These are phyloP conservation scores for Magallana gigas DNA, from an alignment of 1,140 invertebrate genomes.

Conservation along the genomic window DNA sequence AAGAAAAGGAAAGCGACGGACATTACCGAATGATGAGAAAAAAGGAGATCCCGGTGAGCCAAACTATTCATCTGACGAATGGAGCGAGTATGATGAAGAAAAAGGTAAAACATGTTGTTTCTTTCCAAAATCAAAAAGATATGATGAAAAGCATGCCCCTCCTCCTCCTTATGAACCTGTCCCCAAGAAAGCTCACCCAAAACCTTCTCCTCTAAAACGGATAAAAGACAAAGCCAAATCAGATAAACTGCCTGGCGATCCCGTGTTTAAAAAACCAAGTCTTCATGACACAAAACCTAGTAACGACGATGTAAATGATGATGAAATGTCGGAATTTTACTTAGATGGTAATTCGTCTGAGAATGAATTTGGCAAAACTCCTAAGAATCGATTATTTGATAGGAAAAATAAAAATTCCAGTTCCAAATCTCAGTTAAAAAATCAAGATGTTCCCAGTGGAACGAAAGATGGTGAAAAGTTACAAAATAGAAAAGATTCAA, in stretches of 20 bases:
- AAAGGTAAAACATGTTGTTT: neutral
- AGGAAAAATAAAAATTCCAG: neutral
- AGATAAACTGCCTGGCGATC: neutral
- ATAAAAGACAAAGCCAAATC: neutral
- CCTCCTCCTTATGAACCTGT: neutral
- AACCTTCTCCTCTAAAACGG: neutral
- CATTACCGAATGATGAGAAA: neutral
- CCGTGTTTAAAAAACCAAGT: slow-evolving; percentile 25
- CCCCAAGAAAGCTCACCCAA: neutral
- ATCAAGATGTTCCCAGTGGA: neutral
- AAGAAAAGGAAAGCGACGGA: neutral
- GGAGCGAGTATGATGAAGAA: slow-evolving; percentile 33
- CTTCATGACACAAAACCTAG: neutral
- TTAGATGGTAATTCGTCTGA: slow-evolving; percentile 11
- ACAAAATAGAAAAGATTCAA: neutral
- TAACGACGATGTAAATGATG: neutral
- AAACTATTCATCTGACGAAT: slow-evolving; percentile 26
- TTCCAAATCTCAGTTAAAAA: too few relatives aligned
- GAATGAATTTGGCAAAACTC: neutral
- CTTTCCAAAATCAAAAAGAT: neutral
- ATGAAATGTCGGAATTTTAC: slow-evolving; percentile 28
- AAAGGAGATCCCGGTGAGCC: neutral
- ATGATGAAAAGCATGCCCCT: neutral
- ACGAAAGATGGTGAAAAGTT: neutral
- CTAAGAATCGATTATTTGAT: neutral